A percentile compares a stretch with the other conserved stretches of the same genome.
These are phyloP conservation scores for Bursaphelenchus okinawaensis DNA, from an alignment of 2,888 invertebrate species.

Conservation along the genomic window DNA sequence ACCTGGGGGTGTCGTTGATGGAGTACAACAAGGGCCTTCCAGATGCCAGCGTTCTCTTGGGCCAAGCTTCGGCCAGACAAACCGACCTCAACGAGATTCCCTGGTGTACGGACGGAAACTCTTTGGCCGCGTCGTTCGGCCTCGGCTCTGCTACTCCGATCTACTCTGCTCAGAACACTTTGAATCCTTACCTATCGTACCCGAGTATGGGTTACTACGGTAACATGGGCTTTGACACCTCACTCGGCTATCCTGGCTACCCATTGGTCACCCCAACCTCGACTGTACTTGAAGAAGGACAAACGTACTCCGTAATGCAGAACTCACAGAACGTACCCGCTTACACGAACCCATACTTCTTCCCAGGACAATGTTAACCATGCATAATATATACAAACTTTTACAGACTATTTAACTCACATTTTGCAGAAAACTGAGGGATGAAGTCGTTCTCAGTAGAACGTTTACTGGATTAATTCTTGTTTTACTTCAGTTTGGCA, in stretches of 20 bases:
- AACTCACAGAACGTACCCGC: conserved; percentile 9
- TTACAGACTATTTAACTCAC: no score
- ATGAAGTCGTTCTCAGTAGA: no score
- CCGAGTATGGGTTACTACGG: neutral
- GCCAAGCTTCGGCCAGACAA: neutral
- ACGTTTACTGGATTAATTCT: no score
- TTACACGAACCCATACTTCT: conserved; percentile 5
- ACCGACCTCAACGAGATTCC: conserved; percentile 8
- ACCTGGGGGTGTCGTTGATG: neutral
- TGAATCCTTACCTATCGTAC: neutral
- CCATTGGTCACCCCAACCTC: conserved; percentile 1
- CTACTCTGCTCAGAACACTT: neutral
- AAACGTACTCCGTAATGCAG: conserved; percentile 7
- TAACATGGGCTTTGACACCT: conserved; percentile 1
- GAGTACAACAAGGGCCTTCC: conserved; percentile 6
- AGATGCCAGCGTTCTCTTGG: neutral
- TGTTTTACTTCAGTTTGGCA: no score
- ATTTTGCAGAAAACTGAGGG: no score
- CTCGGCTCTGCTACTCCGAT: neutral
- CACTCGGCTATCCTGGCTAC: neutral
- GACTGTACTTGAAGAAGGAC: neutral
- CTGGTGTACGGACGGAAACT: conserved; percentile 11
- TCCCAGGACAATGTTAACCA: neutral
- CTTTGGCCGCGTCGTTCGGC: conserved; percentile 1
- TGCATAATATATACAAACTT: no score